phyloP scores from a whole-genome alignment of 1,140 invertebrate genomes.

The Drosophila funebris region DNA sequence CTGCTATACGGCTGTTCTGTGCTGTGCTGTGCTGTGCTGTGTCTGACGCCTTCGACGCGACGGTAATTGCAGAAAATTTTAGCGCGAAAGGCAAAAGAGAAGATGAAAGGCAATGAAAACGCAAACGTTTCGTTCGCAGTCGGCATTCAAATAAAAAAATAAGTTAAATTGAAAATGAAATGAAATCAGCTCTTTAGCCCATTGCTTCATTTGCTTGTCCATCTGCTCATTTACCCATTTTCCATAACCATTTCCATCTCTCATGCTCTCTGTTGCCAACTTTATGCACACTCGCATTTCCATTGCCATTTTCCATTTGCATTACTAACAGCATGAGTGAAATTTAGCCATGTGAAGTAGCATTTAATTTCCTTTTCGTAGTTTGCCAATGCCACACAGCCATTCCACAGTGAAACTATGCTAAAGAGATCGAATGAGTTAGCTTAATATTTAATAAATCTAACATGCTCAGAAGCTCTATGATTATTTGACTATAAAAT shows the following conservation, averaged over 20 bases:
- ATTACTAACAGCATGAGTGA: slow-evolving; percentile 70
- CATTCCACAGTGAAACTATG: neutral
- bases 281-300: slow-evolving; percentile 6
- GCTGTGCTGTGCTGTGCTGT: neutral
- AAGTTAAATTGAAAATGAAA: slow-evolving; percentile 79
- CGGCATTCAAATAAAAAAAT: slow-evolving; percentile 67
- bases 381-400: neutral
- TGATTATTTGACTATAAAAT: no score
- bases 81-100: slow-evolving; percentile 31
- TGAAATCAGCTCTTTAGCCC: slow-evolving; percentile 69
- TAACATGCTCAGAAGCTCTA: no score
- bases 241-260: neutral
- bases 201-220: slow-evolving; percentile 40
- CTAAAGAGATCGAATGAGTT: no score
- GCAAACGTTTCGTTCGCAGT: slow-evolving; percentile 7
- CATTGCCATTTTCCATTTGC: slow-evolving; percentile 47
- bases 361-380: slow-evolving; percentile 43
- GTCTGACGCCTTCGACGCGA: slow-evolving; percentile 7
- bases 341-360: slow-evolving; percentile 48
- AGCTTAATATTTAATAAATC: no score
- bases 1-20: slow-evolving; percentile 49
- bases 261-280: neutral
- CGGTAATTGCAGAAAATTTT: slow-evolving; percentile 68
- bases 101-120: neutral
- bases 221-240: neutral